Conservation (phyloP, 2,797 vertebrate species). For the Lophotriccus pileatus region DNA sequence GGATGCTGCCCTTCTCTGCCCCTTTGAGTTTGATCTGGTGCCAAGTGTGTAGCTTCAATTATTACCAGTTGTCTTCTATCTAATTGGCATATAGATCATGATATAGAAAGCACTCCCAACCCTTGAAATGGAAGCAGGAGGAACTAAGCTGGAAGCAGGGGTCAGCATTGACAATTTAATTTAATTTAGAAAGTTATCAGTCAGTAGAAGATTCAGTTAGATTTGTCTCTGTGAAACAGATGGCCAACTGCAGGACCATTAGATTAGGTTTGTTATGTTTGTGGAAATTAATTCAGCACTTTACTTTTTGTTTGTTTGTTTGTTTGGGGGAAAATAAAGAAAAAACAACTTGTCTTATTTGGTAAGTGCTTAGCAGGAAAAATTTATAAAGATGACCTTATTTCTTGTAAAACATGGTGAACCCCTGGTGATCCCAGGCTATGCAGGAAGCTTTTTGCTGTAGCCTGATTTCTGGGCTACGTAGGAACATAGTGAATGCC, state of each 20-base stretch:
- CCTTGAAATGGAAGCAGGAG: neutral
- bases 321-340: neutral
- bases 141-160: slow-evolving; percentile 41
- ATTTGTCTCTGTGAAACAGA: slow-evolving; percentile 71
- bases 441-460: neutral
- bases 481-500: neutral
- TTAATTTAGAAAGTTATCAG: slow-evolving; percentile 67
- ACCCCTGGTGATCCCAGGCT: neutral
- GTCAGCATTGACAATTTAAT: slow-evolving; percentile 58
- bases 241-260: slow-evolving; percentile 70
- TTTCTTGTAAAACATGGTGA: slow-evolving; percentile 11
- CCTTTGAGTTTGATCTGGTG: neutral
- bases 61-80: neutral
- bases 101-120: neutral
- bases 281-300: slow-evolving; percentile 77
- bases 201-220: slow-evolving; percentile 56
- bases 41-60: neutral
- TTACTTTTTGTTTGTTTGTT: slow-evolving; percentile 1
- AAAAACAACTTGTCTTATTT: neutral
- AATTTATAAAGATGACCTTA: neutral
- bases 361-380: slow-evolving; percentile 11
- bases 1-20: neutral
- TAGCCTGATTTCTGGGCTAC: neutral
- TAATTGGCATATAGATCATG: neutral
- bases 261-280: slow-evolving; percentile 70